These are phyloP conservation scores for Araneus ventricosus DNA, from an alignment of 1,140 invertebrate species.

Conservation along the genomic window DNA sequence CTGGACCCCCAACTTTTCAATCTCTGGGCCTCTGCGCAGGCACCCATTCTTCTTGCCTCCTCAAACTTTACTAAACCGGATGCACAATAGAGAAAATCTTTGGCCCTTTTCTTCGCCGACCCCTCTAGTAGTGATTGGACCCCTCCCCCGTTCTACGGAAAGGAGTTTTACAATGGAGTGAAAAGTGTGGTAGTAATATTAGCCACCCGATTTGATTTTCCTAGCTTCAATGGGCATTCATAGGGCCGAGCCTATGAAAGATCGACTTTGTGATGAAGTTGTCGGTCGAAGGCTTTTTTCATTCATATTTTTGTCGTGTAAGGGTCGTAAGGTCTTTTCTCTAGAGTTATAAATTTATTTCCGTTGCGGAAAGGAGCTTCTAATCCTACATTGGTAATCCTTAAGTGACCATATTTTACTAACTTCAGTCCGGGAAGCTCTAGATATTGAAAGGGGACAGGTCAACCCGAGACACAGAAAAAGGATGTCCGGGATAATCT, in stretches of 20 bases:
- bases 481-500: too few species aligned
- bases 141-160: background rate
- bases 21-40: background rate
- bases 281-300: background rate
- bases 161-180: background rate
- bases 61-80: background rate
- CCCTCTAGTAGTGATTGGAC: background rate
- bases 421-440: too few species aligned
- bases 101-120: background rate
- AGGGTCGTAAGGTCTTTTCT: too few species aligned
- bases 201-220: background rate
- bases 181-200: constrained; percentile 32
- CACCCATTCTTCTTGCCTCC: background rate
- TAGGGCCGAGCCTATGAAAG: background rate
- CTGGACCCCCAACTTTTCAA: background rate
- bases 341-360: background rate
- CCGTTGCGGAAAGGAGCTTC: background rate
- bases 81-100: background rate
- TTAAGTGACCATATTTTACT: too few species aligned
- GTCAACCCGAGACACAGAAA: too few species aligned
- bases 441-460: too few species aligned
- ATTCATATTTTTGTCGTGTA: background rate
- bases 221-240: background rate
- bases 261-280: background rate
- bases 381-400: too few species aligned